phyloP scores from a whole-genome alignment of 2,888 invertebrate genomes.

The Drosophila aldrichi region DNA sequence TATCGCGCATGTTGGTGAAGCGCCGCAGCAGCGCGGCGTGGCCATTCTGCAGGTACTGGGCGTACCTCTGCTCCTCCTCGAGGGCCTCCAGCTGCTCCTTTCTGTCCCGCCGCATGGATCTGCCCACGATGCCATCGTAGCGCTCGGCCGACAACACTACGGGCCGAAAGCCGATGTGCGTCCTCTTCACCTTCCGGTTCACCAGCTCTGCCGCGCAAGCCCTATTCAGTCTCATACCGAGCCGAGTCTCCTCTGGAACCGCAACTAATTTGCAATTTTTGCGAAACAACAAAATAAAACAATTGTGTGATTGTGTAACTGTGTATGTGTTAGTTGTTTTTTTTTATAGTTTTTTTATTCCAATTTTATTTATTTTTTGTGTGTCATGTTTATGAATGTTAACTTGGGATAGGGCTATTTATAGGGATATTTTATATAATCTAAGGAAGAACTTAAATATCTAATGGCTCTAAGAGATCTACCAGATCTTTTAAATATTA shows the following conservation, averaged over 20 bases:
- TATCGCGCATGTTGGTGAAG: constrained; percentile 32
- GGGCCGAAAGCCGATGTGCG: constrained; percentile 15
- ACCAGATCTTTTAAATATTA: neutral
- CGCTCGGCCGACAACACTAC: constrained; percentile 59
- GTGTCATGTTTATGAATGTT: neutral
- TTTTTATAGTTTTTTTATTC: neutral
- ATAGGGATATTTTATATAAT: neutral
- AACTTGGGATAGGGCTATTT: neutral
- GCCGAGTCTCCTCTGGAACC: neutral
- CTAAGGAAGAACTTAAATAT: too few relatives aligned
- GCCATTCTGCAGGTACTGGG: constrained; percentile 57
- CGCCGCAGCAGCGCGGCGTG: constrained; percentile 32
- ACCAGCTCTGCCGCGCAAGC: constrained; percentile 18
- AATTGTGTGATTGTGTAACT: constrained; percentile 1
- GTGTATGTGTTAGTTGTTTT: neutral
- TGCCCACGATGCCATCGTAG: constrained; percentile 43
- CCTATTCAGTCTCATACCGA: constrained; percentile 7
- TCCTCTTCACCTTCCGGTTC: constrained; percentile 4
- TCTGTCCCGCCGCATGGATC: constrained; percentile 34
- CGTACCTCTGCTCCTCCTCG: constrained; percentile 58
- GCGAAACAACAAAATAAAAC: neutral
- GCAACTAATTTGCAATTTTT: neutral
- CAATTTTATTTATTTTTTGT: neutral
- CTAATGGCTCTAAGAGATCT: neutral
- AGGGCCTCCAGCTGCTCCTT: constrained; percentile 19